A percentile compares a stretch with the other conserved stretches of the same genome.
phyloP scores from a whole-genome alignment of 1,140 invertebrate genomes.

The Euwallacea similis region DNA sequence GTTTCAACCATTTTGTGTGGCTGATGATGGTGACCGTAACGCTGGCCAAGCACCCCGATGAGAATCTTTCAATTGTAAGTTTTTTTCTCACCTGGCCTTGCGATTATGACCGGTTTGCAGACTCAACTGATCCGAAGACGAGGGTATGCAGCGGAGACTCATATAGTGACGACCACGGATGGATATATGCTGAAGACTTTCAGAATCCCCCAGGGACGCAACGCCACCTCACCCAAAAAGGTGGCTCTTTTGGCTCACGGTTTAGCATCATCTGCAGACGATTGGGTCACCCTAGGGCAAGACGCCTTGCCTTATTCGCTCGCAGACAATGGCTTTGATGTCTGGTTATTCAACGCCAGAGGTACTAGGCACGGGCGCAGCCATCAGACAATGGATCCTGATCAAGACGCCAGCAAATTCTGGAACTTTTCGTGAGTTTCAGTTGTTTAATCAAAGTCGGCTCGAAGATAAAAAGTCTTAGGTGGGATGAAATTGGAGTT shows the following conservation, averaged over 20 bases:
- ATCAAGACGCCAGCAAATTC: slow-evolving; percentile 56
- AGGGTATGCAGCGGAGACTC: slow-evolving; percentile 44
- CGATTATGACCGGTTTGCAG: background rate
- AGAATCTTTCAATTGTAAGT: slow-evolving; percentile 18
- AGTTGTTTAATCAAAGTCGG: too few species aligned
- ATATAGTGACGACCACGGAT: slow-evolving; percentile 54
- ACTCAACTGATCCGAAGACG: slow-evolving; percentile 38
- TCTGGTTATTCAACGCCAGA: slow-evolving; percentile 68
- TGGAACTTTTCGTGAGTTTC: slow-evolving; percentile 64
- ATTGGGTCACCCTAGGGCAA: slow-evolving; percentile 4
- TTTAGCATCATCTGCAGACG: slow-evolving; percentile 13
- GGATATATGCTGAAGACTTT: slow-evolving; percentile 58
- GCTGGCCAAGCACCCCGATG: slow-evolving; percentile 1
- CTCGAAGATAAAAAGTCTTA: slow-evolving; percentile 46
- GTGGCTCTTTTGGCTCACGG: slow-evolving; percentile 10
- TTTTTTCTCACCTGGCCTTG: background rate
- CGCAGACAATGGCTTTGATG: slow-evolving; percentile 66
- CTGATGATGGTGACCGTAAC: background rate
- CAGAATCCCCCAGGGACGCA: slow-evolving; percentile 50
- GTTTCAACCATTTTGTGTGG: background rate
- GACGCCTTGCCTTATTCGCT: slow-evolving; percentile 16
- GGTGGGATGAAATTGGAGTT: slow-evolving; percentile 73
- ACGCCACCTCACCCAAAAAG: slow-evolving; percentile 47
- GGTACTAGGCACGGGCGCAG: slow-evolving; percentile 65
- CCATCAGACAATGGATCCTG: slow-evolving; percentile 56